These are phyloP conservation scores for Lepidurus apus DNA, from an alignment of 1,140 invertebrate genomes.

Conservation along the genomic window DNA sequence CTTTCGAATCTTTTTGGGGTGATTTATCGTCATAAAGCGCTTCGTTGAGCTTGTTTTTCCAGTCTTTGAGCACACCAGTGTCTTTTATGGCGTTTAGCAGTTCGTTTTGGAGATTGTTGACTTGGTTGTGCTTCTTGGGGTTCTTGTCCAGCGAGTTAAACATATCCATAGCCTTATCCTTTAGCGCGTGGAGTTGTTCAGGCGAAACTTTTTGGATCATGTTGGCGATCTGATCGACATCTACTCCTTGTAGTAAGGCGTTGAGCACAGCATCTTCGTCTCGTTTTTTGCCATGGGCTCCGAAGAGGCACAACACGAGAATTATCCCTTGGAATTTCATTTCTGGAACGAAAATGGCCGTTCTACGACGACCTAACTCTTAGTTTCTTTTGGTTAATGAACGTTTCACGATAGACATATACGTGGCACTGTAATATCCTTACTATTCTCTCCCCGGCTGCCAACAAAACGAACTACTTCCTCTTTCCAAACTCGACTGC, in stretches of 20 bases:
- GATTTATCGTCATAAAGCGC: conserved; percentile 29
- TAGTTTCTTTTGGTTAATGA: too few species aligned
- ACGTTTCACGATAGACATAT: not conserved
- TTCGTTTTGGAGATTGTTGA: not conserved
- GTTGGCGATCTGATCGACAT: not conserved
- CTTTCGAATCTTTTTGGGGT: conserved; percentile 1
- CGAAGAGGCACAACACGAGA: not conserved
- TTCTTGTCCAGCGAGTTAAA: not conserved
- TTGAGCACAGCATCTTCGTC: not conserved
- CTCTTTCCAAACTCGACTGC: not conserved
- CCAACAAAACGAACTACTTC: not conserved
- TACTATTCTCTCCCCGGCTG: not conserved
- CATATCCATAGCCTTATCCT: not conserved
- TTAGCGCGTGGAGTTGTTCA: not conserved
- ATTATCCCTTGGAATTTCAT: not conserved
- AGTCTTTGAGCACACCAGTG: conserved; percentile 27
- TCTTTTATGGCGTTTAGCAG: conserved; percentile 31
- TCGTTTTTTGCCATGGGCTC: not conserved
- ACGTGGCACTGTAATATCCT: not conserved
- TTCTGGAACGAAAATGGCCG: not conserved
- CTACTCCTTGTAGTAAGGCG: not conserved
- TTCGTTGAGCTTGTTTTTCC: conserved; percentile 31
- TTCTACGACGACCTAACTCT: too few species aligned
- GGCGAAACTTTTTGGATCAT: not conserved
- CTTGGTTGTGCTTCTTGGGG: not conserved